Base-by-base conservation (phyloP, 2,113 vertebrate species). In the Cyphomyrus plagiostoma region DNA sequence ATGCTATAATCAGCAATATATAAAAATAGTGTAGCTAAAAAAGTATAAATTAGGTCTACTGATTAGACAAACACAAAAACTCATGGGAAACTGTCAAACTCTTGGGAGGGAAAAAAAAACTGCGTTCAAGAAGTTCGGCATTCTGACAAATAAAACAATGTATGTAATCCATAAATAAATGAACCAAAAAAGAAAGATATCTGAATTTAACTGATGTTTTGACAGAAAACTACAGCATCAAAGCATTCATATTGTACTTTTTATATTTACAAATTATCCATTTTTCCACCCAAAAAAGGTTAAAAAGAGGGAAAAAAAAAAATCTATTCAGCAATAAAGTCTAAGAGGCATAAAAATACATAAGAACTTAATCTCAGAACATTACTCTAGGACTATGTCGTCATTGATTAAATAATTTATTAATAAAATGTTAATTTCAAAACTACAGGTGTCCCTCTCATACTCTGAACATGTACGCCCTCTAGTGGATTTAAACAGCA, bases 21-120 rank as follows among this genome's bases (percentile, higher is more conserved):
- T 97, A 99, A 99, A 99, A 99, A 99, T 98, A 98, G 96, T 98
- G 98, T 98, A 96, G 97, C 98, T 99, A 99, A 97, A 99, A 99
- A 99, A 99, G 97, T 99, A 99, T 98, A 99, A 99, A 98, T 98
- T 97, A 99, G 97, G 97, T 97, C 97, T 98, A 98, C 97, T 96
- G 97, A 97, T 97, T 96, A 95, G 93, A 95, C 93, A 95, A 95
- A 94, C 94, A 94, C 97, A 98, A 97, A 70, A 92, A 90, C 89
- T 90, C 91, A 90, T 90, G 80, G 85, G 87, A 88, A 92, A 93
- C 95, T 95, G 95, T 95, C 95, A 95, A 94, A 95, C 92, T 95
- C 80, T 74, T 48, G 50, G 30, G 39, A 87, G 23, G 53, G 56
- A 91, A 94, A 95, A 95, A 94, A 91, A 91, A 93, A 91, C 90